A percentile compares a stretch with the other conserved stretches of the same genome.
Evolutionary conservation across 2,888 invertebrate genomes (phyloP).

Genomic region (Agriopis marginaria): DNA sequence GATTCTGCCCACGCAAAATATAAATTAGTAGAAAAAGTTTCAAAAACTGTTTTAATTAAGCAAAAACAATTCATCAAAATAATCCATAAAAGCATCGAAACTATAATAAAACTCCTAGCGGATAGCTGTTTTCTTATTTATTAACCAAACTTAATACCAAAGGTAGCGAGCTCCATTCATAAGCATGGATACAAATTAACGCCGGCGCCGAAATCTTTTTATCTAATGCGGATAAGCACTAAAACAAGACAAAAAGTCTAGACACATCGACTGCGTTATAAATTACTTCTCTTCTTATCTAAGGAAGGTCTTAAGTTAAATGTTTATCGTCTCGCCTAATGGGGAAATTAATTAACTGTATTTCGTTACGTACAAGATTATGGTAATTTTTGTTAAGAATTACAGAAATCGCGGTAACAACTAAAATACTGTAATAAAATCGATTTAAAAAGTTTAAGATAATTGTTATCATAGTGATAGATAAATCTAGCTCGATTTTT

Average conservation of each 20-base stretch:
- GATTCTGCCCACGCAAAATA: constrained; percentile 4
- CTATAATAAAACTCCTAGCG: constrained; percentile 15
- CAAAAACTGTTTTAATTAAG: constrained; percentile 16
- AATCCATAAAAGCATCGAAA: constrained; percentile 6
- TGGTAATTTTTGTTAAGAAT: not conserved
- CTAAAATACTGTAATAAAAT: not conserved
- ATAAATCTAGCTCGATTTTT: too few relatives aligned
- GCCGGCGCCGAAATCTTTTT: constrained; percentile 34
- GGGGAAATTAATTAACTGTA: constrained; percentile 23
- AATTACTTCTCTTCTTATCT: constrained; percentile 23
- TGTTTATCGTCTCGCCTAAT: constrained; percentile 15
- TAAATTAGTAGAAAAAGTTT: constrained; percentile 9
- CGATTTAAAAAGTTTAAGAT: not conserved
- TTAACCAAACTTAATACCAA: constrained; percentile 28
- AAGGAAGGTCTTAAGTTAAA: constrained; percentile 14
- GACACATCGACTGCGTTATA: constrained; percentile 13
- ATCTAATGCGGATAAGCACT: constrained; percentile 24
- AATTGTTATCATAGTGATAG: too few relatives aligned
- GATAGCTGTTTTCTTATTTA: constrained; percentile 20
- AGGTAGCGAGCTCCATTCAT: constrained; percentile 34
- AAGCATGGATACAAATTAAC: constrained; percentile 26
- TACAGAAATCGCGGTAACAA: not conserved
- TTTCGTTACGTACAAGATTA: constrained; percentile 11
- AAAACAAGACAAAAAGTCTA: constrained; percentile 25
- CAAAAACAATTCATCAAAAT: constrained; percentile 18